phyloP scores from a whole-genome alignment of 2,113 vertebrate species.

The Oncorhynchus tshawytscha region DNA sequence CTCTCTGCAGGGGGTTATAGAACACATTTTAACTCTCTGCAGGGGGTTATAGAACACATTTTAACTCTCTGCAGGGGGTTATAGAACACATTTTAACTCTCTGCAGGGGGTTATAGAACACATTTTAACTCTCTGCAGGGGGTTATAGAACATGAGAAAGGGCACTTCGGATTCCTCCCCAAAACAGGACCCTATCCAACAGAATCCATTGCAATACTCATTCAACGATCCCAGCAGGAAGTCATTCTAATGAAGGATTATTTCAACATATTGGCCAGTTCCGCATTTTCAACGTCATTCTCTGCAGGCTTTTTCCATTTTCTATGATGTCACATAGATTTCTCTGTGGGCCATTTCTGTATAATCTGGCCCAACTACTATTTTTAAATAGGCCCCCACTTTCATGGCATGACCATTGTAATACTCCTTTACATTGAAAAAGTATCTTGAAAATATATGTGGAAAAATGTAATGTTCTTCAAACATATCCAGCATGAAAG shows the following conservation, averaged over 20 bases:
- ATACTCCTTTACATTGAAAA: too few species aligned
- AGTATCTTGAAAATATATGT: too few species aligned
- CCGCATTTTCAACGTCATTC: background rate
- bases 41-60: too few species aligned
- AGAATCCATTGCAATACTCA: background rate
- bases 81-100: too few species aligned
- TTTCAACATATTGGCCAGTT: background rate
- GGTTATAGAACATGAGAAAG: conserved; percentile 55
- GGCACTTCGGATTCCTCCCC: background rate
- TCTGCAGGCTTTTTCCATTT: conserved; percentile 5
- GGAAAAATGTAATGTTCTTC: too few species aligned
- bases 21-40: too few species aligned
- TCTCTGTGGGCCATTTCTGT: background rate
- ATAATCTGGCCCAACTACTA: background rate
- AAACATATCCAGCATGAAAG: too few species aligned
- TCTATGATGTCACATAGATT: background rate
- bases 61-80: too few species aligned
- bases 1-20: too few species aligned
- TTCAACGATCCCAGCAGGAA: background rate
- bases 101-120: too few species aligned
- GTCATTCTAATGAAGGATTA: background rate
- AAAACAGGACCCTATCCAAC: background rate
- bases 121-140: conserved; percentile 55
- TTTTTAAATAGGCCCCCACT: background rate
- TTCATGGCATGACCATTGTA: too few species aligned